phyloP scores from a whole-genome alignment of 2,888 invertebrate species.

The Drosophila setosimentum region DNA sequence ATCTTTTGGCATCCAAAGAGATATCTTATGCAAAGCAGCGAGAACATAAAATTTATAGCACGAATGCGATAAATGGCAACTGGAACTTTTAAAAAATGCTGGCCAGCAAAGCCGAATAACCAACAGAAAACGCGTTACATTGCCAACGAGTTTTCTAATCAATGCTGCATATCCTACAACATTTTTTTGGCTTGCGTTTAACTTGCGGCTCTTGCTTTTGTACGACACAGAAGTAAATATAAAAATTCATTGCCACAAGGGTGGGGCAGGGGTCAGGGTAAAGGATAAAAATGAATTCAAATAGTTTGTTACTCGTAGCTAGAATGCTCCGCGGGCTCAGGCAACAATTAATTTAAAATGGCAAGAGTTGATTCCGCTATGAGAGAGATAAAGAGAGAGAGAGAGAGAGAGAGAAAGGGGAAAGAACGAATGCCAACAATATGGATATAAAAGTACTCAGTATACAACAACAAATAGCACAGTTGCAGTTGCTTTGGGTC shows the following conservation, averaged over 20 bases:
- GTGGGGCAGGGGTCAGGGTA: not conserved
- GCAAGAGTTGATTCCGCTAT: constrained; percentile 1
- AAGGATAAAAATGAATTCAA: not conserved
- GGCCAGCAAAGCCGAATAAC: constrained; percentile 8
- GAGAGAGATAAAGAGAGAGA: not conserved
- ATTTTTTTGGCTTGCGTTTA: constrained; percentile 24
- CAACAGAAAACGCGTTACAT: constrained; percentile 34
- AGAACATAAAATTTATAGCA: not conserved
- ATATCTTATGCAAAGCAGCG: not conserved
- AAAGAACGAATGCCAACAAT: not conserved
- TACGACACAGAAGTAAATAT: constrained; percentile 12
- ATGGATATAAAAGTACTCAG: constrained; percentile 7
- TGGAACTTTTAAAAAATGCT: constrained; percentile 8
- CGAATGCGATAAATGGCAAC: not conserved
- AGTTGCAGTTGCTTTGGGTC: constrained; percentile 1
- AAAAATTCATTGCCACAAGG: constrained; percentile 15
- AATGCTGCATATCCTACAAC: constrained; percentile 9
- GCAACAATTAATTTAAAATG: constrained; percentile 54
- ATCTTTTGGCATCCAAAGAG: not conserved
- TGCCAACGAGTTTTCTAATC: constrained; percentile 45
- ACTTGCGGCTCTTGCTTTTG: constrained; percentile 33
- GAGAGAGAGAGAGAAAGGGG: not conserved
- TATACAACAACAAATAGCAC: not conserved
- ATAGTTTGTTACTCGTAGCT: constrained; percentile 22
- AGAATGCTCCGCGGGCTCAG: constrained; percentile 12